A percentile compares a stretch with the other conserved stretches of the same genome.
These are phyloP conservation scores for Muschampia plurimacula DNA, from an alignment of 2,888 invertebrate genomes.

Conservation along the genomic window DNA sequence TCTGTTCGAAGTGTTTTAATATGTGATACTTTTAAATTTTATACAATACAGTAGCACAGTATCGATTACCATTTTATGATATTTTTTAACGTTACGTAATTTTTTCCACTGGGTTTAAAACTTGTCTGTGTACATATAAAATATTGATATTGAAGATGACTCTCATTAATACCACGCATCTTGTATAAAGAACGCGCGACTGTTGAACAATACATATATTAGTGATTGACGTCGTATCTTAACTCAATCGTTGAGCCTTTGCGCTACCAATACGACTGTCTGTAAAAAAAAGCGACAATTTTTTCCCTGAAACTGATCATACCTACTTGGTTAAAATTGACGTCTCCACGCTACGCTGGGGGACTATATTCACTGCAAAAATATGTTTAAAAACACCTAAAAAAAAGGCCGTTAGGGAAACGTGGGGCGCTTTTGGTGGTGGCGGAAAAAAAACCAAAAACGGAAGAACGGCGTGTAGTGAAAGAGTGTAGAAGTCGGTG, in stretches of 20 bases:
- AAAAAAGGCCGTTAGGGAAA: no score
- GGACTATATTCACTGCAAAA: neutral
- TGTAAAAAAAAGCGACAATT: neutral
- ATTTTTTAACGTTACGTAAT: slow-evolving; percentile 1
- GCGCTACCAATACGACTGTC: neutral
- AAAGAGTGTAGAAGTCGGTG: no score
- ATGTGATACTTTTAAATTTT: neutral
- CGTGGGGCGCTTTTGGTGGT: no score
- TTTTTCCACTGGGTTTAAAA: slow-evolving; percentile 11
- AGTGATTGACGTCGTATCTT: slow-evolving; percentile 1
- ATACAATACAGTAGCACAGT: neutral
- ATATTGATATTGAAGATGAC: slow-evolving; percentile 15
- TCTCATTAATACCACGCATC: slow-evolving; percentile 27
- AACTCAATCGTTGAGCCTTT: slow-evolving; percentile 17
- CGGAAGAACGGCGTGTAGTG: no score
- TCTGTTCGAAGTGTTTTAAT: neutral
- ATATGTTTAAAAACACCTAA: slow-evolving; percentile 14
- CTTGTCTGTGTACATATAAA: neutral
- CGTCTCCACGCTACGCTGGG: neutral
- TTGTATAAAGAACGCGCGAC: slow-evolving; percentile 22
- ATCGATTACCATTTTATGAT: neutral
- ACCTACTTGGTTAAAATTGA: neutral
- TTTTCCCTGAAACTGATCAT: neutral
- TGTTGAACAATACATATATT: slow-evolving; percentile 3
- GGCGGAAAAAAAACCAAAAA: no score